Evolutionary conservation across 92 coral and sea anemone species (phyloP).

Genomic region (Epizoanthus fatuus): DNA sequence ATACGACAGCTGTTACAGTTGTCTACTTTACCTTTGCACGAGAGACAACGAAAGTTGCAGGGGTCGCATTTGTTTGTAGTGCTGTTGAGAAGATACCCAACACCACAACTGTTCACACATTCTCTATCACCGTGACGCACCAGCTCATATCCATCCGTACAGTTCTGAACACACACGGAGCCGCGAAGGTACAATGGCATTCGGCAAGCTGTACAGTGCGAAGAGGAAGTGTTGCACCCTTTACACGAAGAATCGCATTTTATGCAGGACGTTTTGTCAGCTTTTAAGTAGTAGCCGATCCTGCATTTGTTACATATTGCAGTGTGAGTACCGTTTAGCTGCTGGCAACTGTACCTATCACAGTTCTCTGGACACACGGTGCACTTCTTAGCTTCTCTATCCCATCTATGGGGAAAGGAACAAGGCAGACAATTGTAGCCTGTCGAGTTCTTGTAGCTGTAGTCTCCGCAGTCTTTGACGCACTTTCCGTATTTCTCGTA

Average conservation of each 20-base stretch:
- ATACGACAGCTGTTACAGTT: conserved; percentile 42
- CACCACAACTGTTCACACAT: conserved; percentile 76
- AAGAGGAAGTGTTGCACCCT: conserved; percentile 46
- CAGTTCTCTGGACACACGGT: conserved; percentile 25
- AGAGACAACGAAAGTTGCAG: conserved; percentile 65
- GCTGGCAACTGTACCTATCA: background rate
- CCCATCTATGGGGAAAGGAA: background rate
- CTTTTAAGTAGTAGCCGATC: conserved; percentile 63
- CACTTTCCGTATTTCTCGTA: conserved; percentile 43
- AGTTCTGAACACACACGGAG: background rate
- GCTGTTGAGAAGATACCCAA: conserved; percentile 55
- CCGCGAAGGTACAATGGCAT: conserved; percentile 21
- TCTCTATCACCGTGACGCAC: background rate
- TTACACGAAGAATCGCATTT: conserved; percentile 70
- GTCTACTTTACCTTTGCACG: conserved; percentile 48
- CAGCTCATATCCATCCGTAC: conserved; percentile 10
- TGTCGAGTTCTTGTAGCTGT: conserved; percentile 40
- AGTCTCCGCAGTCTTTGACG: conserved; percentile 71
- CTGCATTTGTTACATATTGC: conserved; percentile 33
- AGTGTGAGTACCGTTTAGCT: conserved; percentile 9
- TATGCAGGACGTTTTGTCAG: conserved; percentile 49
- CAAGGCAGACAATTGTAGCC: conserved; percentile 75
- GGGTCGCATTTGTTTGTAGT: conserved; percentile 48
- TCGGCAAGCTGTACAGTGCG: conserved; percentile 60
- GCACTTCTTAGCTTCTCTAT: background rate